Conservation (phyloP, 2,888 invertebrate genomes). For the Gastrophysa polygoni region DNA sequence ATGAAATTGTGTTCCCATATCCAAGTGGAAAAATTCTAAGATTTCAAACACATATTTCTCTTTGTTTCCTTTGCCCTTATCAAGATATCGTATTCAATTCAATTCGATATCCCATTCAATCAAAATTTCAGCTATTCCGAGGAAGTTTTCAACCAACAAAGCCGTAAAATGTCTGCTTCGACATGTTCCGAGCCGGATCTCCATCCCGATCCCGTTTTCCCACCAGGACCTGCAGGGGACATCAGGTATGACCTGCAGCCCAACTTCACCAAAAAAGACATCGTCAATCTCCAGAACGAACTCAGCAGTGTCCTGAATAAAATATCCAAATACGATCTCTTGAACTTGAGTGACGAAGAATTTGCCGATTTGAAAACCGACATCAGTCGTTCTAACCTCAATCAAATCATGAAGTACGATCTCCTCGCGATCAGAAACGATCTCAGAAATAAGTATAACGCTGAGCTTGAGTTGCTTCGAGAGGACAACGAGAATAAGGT, state of each 20-base stretch:
- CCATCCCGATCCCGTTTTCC: constrained; percentile 54
- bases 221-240: constrained; percentile 49
- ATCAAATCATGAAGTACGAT: constrained; percentile 46
- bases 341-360: constrained; percentile 46
- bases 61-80: too few species aligned
- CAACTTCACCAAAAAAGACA: constrained; percentile 45
- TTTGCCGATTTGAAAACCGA: constrained; percentile 43
- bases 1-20: too few species aligned
- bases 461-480: constrained; percentile 51
- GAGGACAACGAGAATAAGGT: constrained; percentile 56
- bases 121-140: constrained; percentile 67
- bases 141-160: constrained; percentile 71
- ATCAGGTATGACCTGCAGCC: constrained; percentile 27
- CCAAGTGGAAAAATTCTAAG: too few species aligned
- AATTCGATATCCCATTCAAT: too few species aligned
- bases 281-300: constrained; percentile 48
- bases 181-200: constrained; percentile 58
- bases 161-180: constrained; percentile 63
- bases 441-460: constrained; percentile 58
- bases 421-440: constrained; percentile 43
- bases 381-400: constrained; percentile 45
- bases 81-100: too few species aligned
- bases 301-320: constrained; percentile 43
- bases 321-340: constrained; percentile 45
- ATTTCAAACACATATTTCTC: too few species aligned